A percentile compares a stretch with the other conserved stretches of the same genome.
Evolutionary conservation across 2,797 vertebrate genomes (phyloP).

Genomic region (Sebastes diploproa): DNA sequence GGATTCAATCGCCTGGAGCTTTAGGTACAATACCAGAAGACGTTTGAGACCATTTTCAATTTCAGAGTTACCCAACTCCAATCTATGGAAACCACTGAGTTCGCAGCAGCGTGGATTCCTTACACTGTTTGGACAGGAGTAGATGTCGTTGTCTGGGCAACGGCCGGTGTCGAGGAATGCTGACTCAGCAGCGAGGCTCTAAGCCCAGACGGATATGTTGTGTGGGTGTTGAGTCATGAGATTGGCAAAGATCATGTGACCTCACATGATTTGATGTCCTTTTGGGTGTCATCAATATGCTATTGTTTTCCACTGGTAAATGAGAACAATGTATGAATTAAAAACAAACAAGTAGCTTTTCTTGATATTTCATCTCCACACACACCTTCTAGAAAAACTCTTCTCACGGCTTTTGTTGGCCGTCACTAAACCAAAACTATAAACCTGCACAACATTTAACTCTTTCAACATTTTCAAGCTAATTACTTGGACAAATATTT

Average conservation of each 20-base stretch:
- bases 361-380: neutral
- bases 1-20: neutral
- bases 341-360: neutral
- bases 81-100: neutral
- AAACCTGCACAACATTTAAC: neutral
- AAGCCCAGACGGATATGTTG: neutral
- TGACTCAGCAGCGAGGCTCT: slow-evolving; percentile 37
- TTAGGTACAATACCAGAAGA: neutral
- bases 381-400: neutral
- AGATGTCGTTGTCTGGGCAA: slow-evolving; percentile 14
- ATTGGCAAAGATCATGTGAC: slow-evolving; percentile 24
- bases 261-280: slow-evolving; percentile 10
- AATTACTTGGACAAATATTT: neutral
- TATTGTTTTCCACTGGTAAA: neutral
- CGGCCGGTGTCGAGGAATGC: slow-evolving; percentile 17
- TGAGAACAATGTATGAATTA: neutral
- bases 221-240: slow-evolving; percentile 48
- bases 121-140: neutral
- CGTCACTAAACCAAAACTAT: neutral
- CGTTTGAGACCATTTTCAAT: too few relatives aligned
- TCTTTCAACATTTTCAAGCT: neutral
- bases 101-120: neutral
- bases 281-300: neutral
- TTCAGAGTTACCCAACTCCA: neutral
- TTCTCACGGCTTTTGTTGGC: neutral